phyloP scores from a whole-genome alignment of 2,797 vertebrate species.

The Parauchenoglanis ngamensis region DNA sequence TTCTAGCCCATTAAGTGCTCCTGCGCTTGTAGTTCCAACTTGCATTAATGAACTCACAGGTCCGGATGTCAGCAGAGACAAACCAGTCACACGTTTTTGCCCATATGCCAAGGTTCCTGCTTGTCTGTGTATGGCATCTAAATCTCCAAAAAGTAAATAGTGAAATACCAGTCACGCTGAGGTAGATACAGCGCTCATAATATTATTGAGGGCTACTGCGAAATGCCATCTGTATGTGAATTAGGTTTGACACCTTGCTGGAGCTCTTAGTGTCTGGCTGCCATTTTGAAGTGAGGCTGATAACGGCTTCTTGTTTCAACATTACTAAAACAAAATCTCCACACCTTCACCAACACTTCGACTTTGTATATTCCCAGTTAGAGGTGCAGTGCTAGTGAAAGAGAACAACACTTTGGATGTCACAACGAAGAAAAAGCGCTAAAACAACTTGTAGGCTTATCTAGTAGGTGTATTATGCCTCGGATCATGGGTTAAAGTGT shows the following conservation, averaged over 20 bases:
- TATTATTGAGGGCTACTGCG: slow-evolving; percentile 51
- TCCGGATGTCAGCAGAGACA: not conserved
- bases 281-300: slow-evolving; percentile 39
- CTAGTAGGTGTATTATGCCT: not conserved
- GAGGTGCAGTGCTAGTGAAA: slow-evolving; percentile 11
- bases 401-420: not conserved
- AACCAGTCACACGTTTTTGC: slow-evolving; percentile 18
- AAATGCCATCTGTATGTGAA: slow-evolving; percentile 47
- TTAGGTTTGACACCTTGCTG: slow-evolving; percentile 25
- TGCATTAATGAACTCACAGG: slow-evolving; percentile 17
- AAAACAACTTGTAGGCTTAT: not conserved
- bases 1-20: slow-evolving; percentile 23
- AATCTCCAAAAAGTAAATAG: slow-evolving; percentile 45
- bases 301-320: slow-evolving; percentile 29
- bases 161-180: slow-evolving; percentile 42
- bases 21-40: slow-evolving; percentile 10
- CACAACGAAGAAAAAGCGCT: not conserved
- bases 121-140: slow-evolving; percentile 25
- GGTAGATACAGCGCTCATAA: slow-evolving; percentile 38
- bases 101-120: slow-evolving; percentile 23
- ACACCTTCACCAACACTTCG: not conserved
- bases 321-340: slow-evolving; percentile 22
- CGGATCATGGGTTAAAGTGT: not conserved
- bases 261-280: slow-evolving; percentile 43
- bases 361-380: slow-evolving; percentile 1